Evolutionary conservation across 2,888 invertebrate genomes (phyloP), one percentile per base, ranked within the genome.

Genomic region (Drosophila imparisetae): DNA sequence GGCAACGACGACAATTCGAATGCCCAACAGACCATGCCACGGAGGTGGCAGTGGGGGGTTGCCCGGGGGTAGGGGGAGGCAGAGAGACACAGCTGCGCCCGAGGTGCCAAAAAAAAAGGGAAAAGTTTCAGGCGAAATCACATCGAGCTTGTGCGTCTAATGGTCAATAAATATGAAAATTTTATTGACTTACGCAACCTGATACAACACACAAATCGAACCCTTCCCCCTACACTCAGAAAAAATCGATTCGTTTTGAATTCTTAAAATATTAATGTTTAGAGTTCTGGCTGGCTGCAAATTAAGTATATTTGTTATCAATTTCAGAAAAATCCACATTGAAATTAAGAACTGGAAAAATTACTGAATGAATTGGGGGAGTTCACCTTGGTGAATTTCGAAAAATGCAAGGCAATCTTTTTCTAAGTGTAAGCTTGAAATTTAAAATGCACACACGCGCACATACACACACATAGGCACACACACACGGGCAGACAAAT

Each of bases 121-220:
- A 65, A 65, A 61, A 27, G 34, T 24, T 45, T 8, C 24, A 15
- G 45, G 24, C 29, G 15, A 52, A 77, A 68, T 76, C 64, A 42
- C 63, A 49, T 32, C 58, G 58, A 63, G 64, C 29, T 6, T 48
- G 21, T 49, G 69, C 52, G 36, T 62, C 87, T 86, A 91, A 88
- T 91, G 91, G 91, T 90, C 86, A 83, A 91, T 91, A 91, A 91
- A 91, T 90, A 91, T 91, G 88, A 87, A 91, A 89, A 87, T 91
- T 91, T 91, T 82, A 91, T 91, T 78, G 81, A 86, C 81, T 80
- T 69, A 79, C 80, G 80, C 89, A 82, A 83, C 70, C 72, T 70
- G 74, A 72, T 70, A 73, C 67, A 48, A 65, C 60, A 63, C 40
- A 58, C 38, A 45, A 62, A 63, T 66, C 65, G 52, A 36, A 42